Evolutionary conservation across 1,140 invertebrate species (phyloP), one percentile per base, ranked within the genome.

Genomic region (Drosophila santomea): DNA sequence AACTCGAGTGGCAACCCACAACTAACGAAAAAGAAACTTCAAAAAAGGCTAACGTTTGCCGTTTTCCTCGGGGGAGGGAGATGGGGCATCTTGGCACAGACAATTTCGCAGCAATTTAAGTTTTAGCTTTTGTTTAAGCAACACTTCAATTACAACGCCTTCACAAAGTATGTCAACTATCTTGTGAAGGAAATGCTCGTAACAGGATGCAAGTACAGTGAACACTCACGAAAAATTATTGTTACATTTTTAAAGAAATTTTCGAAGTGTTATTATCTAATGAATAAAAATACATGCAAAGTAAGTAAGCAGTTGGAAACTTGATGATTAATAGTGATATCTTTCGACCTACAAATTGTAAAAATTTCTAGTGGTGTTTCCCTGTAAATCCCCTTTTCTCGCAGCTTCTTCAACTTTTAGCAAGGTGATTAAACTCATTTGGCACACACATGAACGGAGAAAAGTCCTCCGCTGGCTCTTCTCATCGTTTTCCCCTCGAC

Each of bases 81-180:
- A 41, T 12, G 14, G 32, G n/a, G 23, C 55, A 47, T 54, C 48
- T 23, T 39, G 47, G 69, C 55, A 59, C 61, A 74, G 79, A 77
- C 83, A 89, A 88, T 89, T 88, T 89, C 79, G 61, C 79, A 83
- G 84, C 83, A 80, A 88, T 88, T 88, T 88, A 88, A 88, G 83
- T 83, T 88, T 83, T 79, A 61, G 83, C 74, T 89, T 88, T 89
- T 89, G 83, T 88, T 88, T 88, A 88, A 89, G 84, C 83, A 89
- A 88, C 83, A 89, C 83, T 88, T 88, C 79, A 88, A 88, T 88
- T 83, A 88, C 67, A 89, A 74, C 75, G 64, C 62, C 83, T 88
- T 75, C 67, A 64, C n/a, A 84, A 89, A 88, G 66, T 88, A 66
- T 88, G 83, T 88, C 84, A 88, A 88, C 83, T 79, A 78, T 71